A percentile compares a stretch with the other conserved stretches of the same genome.
These are phyloP conservation scores for Lysandra coridon DNA, from an alignment of 2,888 invertebrate genomes.

Conservation along the genomic window DNA sequence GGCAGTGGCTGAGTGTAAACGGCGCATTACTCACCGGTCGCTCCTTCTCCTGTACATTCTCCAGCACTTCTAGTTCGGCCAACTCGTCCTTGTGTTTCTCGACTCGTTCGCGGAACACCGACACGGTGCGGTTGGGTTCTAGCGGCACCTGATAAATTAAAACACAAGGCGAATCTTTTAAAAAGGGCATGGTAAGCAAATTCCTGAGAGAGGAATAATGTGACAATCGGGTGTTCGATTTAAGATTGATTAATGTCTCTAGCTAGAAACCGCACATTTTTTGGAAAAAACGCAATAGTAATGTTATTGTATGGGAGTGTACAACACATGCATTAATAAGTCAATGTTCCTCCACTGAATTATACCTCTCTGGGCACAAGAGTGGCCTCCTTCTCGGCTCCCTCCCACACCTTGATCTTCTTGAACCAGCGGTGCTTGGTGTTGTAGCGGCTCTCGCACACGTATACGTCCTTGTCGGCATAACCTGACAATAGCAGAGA, in stretches of 20 bases:
- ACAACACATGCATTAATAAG: no score
- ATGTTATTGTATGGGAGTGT: no score
- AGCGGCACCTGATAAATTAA: slow-evolving; percentile 75
- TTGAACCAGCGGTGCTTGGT: slow-evolving; percentile 93
- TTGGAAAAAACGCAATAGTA: no score
- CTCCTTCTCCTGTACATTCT: slow-evolving; percentile 91
- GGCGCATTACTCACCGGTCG: slow-evolving; percentile 84
- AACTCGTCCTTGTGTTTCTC: slow-evolving; percentile 95
- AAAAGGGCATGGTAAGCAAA: no score
- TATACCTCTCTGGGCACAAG: slow-evolving; percentile 58
- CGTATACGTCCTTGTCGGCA: slow-evolving; percentile 95
- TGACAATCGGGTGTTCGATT: no score
- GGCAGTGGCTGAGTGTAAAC: no score
- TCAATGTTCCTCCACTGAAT: no score
- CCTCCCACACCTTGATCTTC: slow-evolving; percentile 92
- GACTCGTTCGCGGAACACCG: slow-evolving; percentile 94
- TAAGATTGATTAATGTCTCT: no score
- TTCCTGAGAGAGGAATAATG: no score
- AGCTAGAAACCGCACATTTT: no score
- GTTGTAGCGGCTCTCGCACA: slow-evolving; percentile 97
- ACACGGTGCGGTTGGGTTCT: slow-evolving; percentile 93
- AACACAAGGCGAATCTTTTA: neutral
- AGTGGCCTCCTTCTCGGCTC: slow-evolving; percentile 63
- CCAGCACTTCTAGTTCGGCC: slow-evolving; percentile 90
- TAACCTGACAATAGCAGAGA: slow-evolving; percentile 75